Conservation (phyloP, 2,888 invertebrate genomes). For the Oxystoma pomonae region DNA sequence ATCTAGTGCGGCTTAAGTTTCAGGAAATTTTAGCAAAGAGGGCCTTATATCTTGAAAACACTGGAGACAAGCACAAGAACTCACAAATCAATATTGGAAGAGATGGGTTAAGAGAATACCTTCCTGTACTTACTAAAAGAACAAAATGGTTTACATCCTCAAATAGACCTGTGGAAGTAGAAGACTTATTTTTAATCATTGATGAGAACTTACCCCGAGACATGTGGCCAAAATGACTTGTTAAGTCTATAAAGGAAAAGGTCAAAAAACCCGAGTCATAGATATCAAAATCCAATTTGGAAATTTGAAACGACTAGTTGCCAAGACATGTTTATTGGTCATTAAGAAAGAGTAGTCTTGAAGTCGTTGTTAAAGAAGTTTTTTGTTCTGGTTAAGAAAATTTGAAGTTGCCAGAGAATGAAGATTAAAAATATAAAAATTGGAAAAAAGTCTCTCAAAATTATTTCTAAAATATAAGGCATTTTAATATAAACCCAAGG, state of each 20-base stretch:
- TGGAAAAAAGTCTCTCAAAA: no score
- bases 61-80: neutral
- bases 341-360: neutral
- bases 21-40: neutral
- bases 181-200: neutral
- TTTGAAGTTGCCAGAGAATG: neutral
- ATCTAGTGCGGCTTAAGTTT: neutral
- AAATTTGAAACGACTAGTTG: neutral
- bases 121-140: neutral
- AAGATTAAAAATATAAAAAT: no score
- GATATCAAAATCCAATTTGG: neutral
- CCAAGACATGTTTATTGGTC: neutral
- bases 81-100: neutral
- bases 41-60: neutral
- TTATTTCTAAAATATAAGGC: no score
- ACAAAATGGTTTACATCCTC: neutral
- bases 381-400: neutral
- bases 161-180: neutral
- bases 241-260: neutral
- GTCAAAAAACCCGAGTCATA: neutral
- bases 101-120: neutral
- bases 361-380: neutral
- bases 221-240: no score
- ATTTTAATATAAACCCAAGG: no score
- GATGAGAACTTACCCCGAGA: neutral